These are phyloP conservation scores for Scotopteryx bipunctaria DNA, from an alignment of 2,888 invertebrate species.

Conservation along the genomic window DNA sequence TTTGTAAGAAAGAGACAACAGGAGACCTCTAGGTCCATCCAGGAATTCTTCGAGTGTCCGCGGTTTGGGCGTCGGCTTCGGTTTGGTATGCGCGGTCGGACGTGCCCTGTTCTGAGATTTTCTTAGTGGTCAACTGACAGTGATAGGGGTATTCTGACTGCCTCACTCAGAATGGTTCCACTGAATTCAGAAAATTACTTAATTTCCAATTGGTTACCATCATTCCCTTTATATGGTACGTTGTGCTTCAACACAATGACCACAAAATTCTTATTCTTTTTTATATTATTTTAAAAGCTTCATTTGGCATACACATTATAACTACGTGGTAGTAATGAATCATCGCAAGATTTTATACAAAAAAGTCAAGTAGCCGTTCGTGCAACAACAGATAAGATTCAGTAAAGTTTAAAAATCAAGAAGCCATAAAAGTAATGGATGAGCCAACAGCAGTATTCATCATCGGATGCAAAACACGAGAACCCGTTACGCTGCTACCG, in stretches of 20 bases:
- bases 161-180: too few species aligned
- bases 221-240: too few species aligned
- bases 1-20: conserved; percentile 51
- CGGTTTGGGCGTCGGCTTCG: conserved; percentile 49
- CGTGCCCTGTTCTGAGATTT: conserved; percentile 64
- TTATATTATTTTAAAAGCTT: too few species aligned
- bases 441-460: conserved; percentile 47
- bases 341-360: neutral
- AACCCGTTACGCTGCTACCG: conserved; percentile 70
- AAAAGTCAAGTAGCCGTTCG: conserved; percentile 1
- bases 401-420: conserved; percentile 20
- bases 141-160: conserved; percentile 62
- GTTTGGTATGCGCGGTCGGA: conserved; percentile 71
- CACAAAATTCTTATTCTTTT: too few species aligned
- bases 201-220: neutral
- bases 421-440: conserved; percentile 41
- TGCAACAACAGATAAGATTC: conserved; percentile 17
- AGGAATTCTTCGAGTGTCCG: conserved; percentile 67
- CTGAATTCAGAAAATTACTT: neutral
- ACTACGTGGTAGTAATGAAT: too few species aligned
- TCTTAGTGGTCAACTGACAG: conserved; percentile 62
- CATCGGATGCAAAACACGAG: conserved; percentile 50
- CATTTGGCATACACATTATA: too few species aligned
- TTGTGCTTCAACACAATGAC: too few species aligned
- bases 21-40: conserved; percentile 42